Conservation (phyloP, 2,113 vertebrate genomes). For the Corythornis madagascariensis region DNA sequence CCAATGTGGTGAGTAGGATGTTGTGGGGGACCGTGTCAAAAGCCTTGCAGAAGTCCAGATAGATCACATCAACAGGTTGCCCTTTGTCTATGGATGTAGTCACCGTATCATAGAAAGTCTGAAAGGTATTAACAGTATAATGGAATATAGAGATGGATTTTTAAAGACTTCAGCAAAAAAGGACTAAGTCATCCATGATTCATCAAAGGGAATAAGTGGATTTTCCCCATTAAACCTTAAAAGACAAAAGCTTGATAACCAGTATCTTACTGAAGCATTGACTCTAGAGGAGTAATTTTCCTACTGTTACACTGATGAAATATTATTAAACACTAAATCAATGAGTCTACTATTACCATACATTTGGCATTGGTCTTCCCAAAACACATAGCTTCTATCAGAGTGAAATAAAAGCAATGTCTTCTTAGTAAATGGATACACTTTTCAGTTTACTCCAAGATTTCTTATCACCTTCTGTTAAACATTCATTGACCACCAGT, state of each 20-base stretch:
- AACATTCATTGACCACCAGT: background rate
- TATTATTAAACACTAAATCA: conserved; percentile 5
- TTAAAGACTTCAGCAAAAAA: conserved; percentile 44
- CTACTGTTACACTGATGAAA: background rate
- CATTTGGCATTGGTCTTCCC: background rate
- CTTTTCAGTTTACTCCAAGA: background rate
- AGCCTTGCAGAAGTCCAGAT: too few species aligned
- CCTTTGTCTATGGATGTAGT: too few species aligned
- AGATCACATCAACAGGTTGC: too few species aligned
- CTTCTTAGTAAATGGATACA: background rate
- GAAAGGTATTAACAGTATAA: conserved; percentile 56
- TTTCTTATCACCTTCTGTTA: background rate
- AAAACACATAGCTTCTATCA: background rate
- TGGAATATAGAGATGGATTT: conserved; percentile 56
- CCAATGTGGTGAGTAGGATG: too few species aligned
- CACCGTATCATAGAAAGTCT: background rate
- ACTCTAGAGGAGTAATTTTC: conserved; percentile 23
- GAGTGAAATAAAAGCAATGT: background rate
- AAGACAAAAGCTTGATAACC: conserved; percentile 45
- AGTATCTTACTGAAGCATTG: background rate
- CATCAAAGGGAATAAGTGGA: conserved; percentile 61
- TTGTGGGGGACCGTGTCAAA: too few species aligned
- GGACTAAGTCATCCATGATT: conserved; percentile 27
- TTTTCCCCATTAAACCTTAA: conserved; percentile 49
- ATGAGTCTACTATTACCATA: background rate